phyloP scores from a whole-genome alignment of 2,888 invertebrate species.

The Timandra comae region DNA sequence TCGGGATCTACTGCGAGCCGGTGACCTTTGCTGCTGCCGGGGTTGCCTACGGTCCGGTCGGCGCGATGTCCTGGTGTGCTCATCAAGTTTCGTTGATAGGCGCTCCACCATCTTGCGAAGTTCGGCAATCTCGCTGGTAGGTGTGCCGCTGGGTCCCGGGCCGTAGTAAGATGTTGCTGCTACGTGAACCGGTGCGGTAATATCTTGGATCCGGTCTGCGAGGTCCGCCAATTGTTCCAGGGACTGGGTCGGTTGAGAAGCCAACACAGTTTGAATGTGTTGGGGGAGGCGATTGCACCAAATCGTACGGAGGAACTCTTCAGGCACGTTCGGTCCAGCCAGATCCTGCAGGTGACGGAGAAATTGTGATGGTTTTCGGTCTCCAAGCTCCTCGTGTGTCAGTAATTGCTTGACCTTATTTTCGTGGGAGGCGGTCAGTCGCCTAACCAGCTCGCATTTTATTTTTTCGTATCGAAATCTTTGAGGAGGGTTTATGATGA shows the following conservation, averaged over 20 bases:
- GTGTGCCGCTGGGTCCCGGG: background rate
- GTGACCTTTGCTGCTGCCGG: background rate
- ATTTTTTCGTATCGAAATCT: constrained; percentile 7
- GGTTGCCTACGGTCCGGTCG: background rate
- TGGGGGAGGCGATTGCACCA: constrained; percentile 15
- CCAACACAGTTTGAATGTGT: constrained; percentile 11
- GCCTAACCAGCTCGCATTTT: constrained; percentile 8
- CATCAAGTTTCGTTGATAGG: background rate
- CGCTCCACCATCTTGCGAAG: background rate
- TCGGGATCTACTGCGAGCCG: constrained; percentile 1
- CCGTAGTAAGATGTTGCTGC: background rate
- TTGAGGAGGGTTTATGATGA: constrained; percentile 17
- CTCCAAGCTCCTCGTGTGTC: constrained; percentile 19
- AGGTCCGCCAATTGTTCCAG: constrained; percentile 4
- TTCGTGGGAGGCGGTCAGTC: constrained; percentile 18
- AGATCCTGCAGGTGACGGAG: constrained; percentile 14
- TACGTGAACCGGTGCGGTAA: constrained; percentile 1
- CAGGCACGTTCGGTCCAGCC: constrained; percentile 14
- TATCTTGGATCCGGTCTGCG: constrained; percentile 5
- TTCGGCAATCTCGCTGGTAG: constrained; percentile 1
- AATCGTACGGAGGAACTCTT: constrained; percentile 12
- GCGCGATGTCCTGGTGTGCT: background rate
- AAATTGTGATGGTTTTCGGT: constrained; percentile 19
- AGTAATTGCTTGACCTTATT: constrained; percentile 18
- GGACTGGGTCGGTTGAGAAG: constrained; percentile 7